Percentiles rank a stretch among this genome's conserved stretches.
Conservation (phyloP, 1,140 invertebrate genomes). For the Brachionus plicatilis region DNA sequence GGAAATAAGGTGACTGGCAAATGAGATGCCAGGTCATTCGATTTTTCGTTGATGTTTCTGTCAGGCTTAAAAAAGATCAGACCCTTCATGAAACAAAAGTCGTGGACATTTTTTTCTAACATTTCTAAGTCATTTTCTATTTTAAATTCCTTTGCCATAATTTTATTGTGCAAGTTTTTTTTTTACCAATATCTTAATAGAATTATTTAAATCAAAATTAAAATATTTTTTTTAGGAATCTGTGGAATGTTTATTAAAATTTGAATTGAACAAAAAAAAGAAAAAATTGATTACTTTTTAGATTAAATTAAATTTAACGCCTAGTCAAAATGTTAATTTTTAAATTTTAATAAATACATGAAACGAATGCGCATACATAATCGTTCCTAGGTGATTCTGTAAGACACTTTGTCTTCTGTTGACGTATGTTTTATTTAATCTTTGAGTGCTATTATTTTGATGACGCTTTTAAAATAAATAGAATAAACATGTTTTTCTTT, state of each 20-base stretch:
- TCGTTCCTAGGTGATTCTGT: neutral
- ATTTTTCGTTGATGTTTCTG: neutral
- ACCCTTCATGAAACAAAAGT: constrained; percentile 11
- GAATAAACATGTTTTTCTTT: neutral
- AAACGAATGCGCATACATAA: neutral
- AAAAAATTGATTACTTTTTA: neutral
- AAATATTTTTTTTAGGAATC: neutral
- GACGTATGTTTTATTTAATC: neutral
- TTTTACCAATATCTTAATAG: neutral
- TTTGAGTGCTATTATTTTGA: neutral
- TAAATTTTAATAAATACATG: neutral
- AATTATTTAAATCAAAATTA: neutral
- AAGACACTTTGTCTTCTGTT: neutral
- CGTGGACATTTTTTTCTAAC: neutral
- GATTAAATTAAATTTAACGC: neutral
- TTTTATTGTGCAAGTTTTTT: neutral
- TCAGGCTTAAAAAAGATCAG: neutral
- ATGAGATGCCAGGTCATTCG: neutral
- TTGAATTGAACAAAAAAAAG: neutral
- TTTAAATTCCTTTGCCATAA: neutral
- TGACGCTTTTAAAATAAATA: neutral
- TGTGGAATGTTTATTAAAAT: neutral
- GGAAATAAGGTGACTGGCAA: constrained; percentile 35
- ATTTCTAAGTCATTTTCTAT: constrained; percentile 4
- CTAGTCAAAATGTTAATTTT: neutral